These are phyloP conservation scores for Coranthus polyacanthus DNA, from an alignment of 2,797 vertebrate genomes.

Conservation along the genomic window DNA sequence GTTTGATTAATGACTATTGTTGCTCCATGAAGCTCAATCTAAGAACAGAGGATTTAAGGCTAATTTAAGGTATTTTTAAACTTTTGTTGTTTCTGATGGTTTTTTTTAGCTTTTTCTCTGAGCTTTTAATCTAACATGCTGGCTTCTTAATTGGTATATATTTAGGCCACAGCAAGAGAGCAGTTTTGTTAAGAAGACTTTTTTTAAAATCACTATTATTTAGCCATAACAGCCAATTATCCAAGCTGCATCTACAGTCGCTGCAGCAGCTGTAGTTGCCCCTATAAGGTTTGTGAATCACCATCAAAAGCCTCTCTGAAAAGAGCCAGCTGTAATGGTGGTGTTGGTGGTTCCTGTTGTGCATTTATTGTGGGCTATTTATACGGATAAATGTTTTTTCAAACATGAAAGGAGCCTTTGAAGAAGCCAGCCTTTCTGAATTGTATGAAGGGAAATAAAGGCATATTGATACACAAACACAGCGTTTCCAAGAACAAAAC, in stretches of 20 bases:
- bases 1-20: no score
- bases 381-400: slow-evolving; percentile 39
- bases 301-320: slow-evolving; percentile 59
- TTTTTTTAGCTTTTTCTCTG: no score
- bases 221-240: slow-evolving; percentile 18
- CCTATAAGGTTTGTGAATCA: slow-evolving; percentile 31
- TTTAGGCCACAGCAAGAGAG: no score
- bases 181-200: no score
- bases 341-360: slow-evolving; percentile 9
- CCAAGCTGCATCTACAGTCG: background rate
- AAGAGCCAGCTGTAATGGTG: slow-evolving; percentile 37
- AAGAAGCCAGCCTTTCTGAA: slow-evolving; percentile 28
- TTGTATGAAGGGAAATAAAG: slow-evolving; percentile 11
- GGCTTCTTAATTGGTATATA: no score
- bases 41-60: no score
- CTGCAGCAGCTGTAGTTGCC: slow-evolving; percentile 29
- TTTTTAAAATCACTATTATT: background rate
- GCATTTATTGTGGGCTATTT: slow-evolving; percentile 43
- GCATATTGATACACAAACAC: background rate
- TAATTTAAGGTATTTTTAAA: no score
- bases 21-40: no score
- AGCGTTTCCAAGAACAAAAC: background rate
- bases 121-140: no score
- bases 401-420: slow-evolving; percentile 61
- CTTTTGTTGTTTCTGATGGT: no score